These are phyloP conservation scores for Phoxinus dragarum DNA, from an alignment of 2,797 vertebrate species.

Conservation along the genomic window DNA sequence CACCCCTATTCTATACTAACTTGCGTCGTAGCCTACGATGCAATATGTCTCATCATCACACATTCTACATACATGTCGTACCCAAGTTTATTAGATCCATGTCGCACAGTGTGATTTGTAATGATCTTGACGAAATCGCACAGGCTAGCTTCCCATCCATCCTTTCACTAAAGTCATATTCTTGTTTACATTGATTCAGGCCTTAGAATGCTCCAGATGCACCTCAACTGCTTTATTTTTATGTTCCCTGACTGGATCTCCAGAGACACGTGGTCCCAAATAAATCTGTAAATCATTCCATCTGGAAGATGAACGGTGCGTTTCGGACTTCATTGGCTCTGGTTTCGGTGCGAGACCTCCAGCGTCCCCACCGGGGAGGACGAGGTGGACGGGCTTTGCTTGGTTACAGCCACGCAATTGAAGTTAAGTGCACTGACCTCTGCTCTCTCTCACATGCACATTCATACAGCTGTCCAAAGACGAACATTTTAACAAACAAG, in stretches of 20 bases:
- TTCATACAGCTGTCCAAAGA: not conserved
- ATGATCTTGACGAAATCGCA: too few relatives aligned
- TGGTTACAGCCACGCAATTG: constrained; percentile 74
- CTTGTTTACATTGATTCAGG: constrained; percentile 69
- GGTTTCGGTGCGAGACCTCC: constrained; percentile 69
- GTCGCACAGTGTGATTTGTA: too few relatives aligned
- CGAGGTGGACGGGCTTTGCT: constrained; percentile 69
- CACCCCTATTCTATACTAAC: too few relatives aligned
- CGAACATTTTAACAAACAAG: not conserved
- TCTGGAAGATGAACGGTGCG: constrained; percentile 78
- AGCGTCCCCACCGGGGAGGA: constrained; percentile 58
- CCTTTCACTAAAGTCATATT: constrained; percentile 74
- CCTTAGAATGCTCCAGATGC: constrained; percentile 70
- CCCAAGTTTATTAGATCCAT: too few relatives aligned
- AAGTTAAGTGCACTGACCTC: constrained; percentile 65
- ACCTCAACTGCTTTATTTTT: constrained; percentile 73
- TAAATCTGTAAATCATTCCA: constrained; percentile 78
- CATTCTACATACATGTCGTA: too few relatives aligned
- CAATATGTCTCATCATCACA: too few relatives aligned
- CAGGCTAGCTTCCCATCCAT: constrained; percentile 67
- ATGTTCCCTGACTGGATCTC: constrained; percentile 71
- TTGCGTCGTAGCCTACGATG: too few relatives aligned
- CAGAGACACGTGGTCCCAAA: constrained; percentile 67
- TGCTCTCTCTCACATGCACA: constrained; percentile 20
- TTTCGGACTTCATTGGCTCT: constrained; percentile 78